phyloP scores from a whole-genome alignment of 1,140 invertebrate species.

The Olivierus martensii region DNA sequence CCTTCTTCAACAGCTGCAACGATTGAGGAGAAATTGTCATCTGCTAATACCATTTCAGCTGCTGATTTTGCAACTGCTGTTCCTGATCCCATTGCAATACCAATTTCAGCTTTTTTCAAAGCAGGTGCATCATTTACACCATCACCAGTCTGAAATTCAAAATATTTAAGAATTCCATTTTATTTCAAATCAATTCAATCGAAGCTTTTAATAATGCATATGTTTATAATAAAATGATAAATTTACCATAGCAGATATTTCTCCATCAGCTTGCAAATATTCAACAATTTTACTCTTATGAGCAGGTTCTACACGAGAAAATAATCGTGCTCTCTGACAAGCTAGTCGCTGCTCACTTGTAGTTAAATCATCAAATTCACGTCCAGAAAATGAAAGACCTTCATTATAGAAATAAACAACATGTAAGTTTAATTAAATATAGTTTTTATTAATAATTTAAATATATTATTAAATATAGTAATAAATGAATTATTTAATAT shows the following conservation, averaged over 20 bases:
- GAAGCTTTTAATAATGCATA: no score
- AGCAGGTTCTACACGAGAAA: constrained; percentile 97
- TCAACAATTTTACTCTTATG: constrained; percentile 99
- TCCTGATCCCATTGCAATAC: constrained; percentile 99
- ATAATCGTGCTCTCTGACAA: constrained; percentile 76
- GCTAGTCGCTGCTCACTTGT: constrained; percentile 81
- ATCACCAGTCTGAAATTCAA: constrained; percentile 74
- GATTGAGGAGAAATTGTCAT: constrained; percentile 99
- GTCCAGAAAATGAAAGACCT: constrained; percentile 53
- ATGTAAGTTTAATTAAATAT: no score
- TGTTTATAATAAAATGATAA: no score
- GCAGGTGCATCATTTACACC: constrained; percentile 99
- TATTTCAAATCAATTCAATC: no score
- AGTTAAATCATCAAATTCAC: constrained; percentile 98
- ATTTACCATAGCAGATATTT: constrained; percentile 87
- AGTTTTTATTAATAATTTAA: no score
- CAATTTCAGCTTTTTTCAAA: constrained; percentile 80
- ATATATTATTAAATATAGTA: no score
- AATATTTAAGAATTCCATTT: no score
- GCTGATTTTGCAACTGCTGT: constrained; percentile 99
- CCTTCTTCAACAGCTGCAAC: constrained; percentile 99
- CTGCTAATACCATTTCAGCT: constrained; percentile 99
- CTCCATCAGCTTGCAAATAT: constrained; percentile 95
- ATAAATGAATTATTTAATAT: no score
- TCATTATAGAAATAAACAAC: no score